Evolutionary conservation across 2,888 invertebrate genomes (phyloP).

Genomic region (Ophioninae sp.): DNA sequence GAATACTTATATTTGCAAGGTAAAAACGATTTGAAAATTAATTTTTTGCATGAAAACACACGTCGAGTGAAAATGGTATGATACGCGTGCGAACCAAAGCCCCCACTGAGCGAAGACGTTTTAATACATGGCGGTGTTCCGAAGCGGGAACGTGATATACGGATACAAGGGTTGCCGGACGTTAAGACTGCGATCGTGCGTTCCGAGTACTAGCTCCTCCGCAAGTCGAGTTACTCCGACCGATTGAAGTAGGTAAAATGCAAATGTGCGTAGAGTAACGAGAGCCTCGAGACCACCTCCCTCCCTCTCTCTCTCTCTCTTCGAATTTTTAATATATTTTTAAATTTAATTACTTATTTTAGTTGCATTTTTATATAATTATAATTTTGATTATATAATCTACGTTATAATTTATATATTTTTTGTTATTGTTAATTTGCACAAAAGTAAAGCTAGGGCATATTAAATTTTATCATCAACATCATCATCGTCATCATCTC

Average conservation of each 20-base stretch:
- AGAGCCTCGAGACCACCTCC: conserved; percentile 51
- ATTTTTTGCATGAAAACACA: neutral
- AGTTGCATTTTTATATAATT: too few species aligned
- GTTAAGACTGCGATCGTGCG: conserved; percentile 9
- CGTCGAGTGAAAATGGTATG: neutral
- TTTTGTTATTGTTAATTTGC: too few species aligned
- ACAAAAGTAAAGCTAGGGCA: too few species aligned
- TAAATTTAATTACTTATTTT: too few species aligned
- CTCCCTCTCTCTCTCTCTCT: conserved; percentile 50
- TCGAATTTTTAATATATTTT: neutral
- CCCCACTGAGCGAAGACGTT: conserved; percentile 34
- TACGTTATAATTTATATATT: too few species aligned
- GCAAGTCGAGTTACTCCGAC: conserved; percentile 22
- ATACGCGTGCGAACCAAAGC: conserved; percentile 10
- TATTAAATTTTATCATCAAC: too few species aligned
- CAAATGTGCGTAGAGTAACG: conserved; percentile 55
- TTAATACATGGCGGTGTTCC: conserved; percentile 59
- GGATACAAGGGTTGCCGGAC: conserved; percentile 21
- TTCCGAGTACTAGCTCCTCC: conserved; percentile 31
- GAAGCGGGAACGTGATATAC: conserved; percentile 35
- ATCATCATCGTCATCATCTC: too few species aligned
- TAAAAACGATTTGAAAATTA: neutral
- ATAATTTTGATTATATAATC: too few species aligned
- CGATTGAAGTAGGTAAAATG: conserved; percentile 54
- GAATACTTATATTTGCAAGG: too few species aligned